These are phyloP conservation scores for Hippotragus niger DNA, from an alignment of 2,113 vertebrate species.

Conservation along the genomic window DNA sequence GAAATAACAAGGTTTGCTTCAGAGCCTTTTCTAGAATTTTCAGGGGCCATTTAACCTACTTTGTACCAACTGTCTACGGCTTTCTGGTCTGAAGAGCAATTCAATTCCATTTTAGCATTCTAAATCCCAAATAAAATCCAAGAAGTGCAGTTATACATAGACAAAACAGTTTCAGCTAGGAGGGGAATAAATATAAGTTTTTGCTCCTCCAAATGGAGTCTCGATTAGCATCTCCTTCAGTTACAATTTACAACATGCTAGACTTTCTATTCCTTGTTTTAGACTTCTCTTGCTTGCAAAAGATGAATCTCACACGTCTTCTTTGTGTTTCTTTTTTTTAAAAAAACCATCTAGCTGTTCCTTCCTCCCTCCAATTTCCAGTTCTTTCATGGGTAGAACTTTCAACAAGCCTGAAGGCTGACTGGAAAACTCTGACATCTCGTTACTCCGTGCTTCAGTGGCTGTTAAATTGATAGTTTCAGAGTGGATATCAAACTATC, in stretches of 20 bases:
- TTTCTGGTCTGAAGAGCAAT: conserved; percentile 42
- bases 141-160: background rate
- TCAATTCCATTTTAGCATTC: conserved; percentile 31
- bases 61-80: conserved; percentile 1
- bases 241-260: background rate
- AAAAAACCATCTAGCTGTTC: background rate
- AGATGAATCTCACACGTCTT: background rate
- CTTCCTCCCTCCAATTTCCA: conserved; percentile 54
- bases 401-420: conserved; percentile 57
- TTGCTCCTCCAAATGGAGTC: background rate
- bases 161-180: conserved; percentile 1
- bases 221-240: conserved; percentile 31
- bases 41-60: conserved; percentile 43
- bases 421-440: conserved; percentile 65
- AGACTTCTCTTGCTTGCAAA: conserved; percentile 23
- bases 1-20: conserved; percentile 26
- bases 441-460: conserved; percentile 67
- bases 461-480: conserved; percentile 76
- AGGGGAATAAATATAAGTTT: conserved; percentile 32
- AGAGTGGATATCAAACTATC: conserved; percentile 73
- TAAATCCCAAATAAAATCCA: conserved; percentile 38
- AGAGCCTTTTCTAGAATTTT: conserved; percentile 12
- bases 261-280: conserved; percentile 19
- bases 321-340: background rate
- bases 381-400: conserved; percentile 59